Conservation (phyloP, 2,113 vertebrate genomes). For the Colius striatus region DNA sequence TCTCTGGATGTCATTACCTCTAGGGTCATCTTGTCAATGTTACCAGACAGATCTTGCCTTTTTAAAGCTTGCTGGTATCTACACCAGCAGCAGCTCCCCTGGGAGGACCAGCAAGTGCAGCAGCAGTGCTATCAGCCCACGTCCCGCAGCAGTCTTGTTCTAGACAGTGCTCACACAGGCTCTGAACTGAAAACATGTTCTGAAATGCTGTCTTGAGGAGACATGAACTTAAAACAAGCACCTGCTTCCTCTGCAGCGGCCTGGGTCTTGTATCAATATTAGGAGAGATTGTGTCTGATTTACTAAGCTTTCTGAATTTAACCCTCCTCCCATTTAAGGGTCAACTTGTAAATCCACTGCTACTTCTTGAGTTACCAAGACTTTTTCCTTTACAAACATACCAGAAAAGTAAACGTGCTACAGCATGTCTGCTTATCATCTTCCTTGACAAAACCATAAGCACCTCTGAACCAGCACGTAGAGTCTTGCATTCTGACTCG, state of each 20-base stretch:
- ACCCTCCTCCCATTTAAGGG: neutral
- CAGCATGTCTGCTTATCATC: neutral
- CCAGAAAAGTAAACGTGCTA: neutral
- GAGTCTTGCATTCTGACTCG: neutral
- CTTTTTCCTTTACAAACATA: neutral
- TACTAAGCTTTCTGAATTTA: neutral
- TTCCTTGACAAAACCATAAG: neutral
- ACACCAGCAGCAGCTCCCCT: neutral
- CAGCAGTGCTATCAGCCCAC: neutral
- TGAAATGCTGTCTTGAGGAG: neutral
- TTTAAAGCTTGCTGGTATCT: neutral
- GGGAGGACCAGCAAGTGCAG: neutral
- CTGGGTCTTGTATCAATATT: neutral
- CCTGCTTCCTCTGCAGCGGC: neutral
- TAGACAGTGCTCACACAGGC: neutral
- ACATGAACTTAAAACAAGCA: neutral
- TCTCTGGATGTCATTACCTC: neutral
- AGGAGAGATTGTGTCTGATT: neutral
- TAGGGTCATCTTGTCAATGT: neutral
- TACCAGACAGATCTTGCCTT: neutral
- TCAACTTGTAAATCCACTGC: neutral
- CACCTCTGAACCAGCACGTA: neutral
- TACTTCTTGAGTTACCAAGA: neutral
- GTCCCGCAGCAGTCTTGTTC: rapidly evolving
- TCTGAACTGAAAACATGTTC: neutral